These are phyloP conservation scores for Equus quagga DNA, from an alignment of 2,113 vertebrate genomes.

Conservation along the genomic window DNA sequence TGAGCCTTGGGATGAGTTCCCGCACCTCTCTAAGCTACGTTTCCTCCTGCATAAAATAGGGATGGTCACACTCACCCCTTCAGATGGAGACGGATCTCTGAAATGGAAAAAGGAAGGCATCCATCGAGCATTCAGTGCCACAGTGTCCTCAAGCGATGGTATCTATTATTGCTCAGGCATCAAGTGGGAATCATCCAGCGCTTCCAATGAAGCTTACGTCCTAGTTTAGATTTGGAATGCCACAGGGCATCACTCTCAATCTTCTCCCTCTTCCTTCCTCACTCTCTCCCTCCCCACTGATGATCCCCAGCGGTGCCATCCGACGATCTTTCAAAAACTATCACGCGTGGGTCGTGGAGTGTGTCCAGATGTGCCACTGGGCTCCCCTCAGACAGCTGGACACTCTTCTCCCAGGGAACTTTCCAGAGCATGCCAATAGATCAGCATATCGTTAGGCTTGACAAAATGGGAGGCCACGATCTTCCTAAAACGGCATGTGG, in stretches of 20 bases:
- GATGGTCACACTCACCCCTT: no score
- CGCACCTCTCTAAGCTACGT: background rate
- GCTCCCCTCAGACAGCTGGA: background rate
- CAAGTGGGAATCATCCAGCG: accelerated
- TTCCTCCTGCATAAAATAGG: background rate
- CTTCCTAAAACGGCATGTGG: slow-evolving; percentile 82
- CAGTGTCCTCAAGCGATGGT: accelerated
- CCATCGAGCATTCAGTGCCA: accelerated
- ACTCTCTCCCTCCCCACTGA: background rate
- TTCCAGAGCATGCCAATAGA: slow-evolving; percentile 84
- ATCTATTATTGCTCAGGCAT: background rate
- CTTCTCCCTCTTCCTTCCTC: background rate
- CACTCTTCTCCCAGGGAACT: slow-evolving; percentile 15
- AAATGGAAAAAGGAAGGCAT: accelerated
- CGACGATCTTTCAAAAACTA: background rate
- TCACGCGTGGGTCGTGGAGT: background rate
- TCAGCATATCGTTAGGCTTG: slow-evolving; percentile 68
- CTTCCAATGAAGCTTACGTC: accelerated
- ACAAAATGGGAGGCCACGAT: slow-evolving; percentile 86
- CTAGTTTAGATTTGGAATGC: accelerated
- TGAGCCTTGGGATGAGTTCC: background rate
- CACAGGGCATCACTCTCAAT: accelerated
- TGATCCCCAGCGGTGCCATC: background rate
- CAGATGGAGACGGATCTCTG: background rate
- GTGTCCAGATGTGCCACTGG: accelerated